These are phyloP conservation scores for Stictonetta naevosa DNA, from an alignment of 2,113 vertebrate species.

Conservation along the genomic window DNA sequence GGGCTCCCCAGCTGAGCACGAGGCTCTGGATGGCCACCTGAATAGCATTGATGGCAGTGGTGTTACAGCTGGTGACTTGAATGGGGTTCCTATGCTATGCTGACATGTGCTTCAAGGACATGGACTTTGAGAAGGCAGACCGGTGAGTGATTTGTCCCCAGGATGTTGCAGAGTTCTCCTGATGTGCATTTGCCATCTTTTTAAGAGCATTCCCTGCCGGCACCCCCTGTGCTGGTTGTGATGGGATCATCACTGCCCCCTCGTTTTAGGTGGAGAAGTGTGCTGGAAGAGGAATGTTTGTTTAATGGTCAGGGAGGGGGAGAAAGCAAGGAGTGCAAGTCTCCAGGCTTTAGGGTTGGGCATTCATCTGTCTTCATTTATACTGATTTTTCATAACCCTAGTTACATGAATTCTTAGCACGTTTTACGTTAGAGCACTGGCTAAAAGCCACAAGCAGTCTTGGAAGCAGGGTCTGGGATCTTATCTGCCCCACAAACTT, in stretches of 20 bases:
- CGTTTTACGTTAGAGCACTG: neutral
- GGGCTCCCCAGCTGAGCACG: neutral
- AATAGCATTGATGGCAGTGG: neutral
- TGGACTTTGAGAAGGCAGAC: neutral
- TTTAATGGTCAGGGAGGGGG: neutral
- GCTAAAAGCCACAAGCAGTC: neutral
- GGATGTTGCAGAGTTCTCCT: neutral
- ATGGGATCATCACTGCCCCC: neutral
- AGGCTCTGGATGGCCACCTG: neutral
- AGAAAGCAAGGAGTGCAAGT: neutral
- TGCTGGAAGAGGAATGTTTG: neutral
- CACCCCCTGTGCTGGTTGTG: neutral
- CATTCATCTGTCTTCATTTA: neutral
- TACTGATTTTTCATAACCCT: neutral
- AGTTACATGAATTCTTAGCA: neutral
- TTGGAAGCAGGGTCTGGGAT: neutral
- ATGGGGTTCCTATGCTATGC: neutral
- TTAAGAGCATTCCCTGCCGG: neutral
- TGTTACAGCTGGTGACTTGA: neutral
- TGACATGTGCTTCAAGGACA: fast-evolving
- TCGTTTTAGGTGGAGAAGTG: neutral
- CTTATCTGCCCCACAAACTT: neutral
- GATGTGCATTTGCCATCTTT: neutral
- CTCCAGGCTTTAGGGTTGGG: neutral
- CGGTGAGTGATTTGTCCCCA: neutral